A percentile compares a stretch with the other conserved stretches of the same genome.
These are phyloP conservation scores for Epinotia demarniana DNA, from an alignment of 2,888 invertebrate genomes.

Conservation along the genomic window DNA sequence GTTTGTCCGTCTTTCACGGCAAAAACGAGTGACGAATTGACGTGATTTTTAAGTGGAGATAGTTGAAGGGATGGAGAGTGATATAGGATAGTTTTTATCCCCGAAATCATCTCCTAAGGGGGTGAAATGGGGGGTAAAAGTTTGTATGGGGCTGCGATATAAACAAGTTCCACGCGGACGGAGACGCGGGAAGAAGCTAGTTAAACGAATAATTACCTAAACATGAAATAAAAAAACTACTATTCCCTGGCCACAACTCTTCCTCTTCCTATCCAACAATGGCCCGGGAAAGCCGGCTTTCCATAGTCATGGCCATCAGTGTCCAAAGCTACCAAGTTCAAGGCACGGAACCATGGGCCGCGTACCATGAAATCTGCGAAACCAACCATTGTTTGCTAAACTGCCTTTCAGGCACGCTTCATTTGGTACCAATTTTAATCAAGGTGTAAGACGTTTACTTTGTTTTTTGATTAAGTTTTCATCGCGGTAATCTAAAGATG, in stretches of 20 bases:
- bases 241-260: constrained; percentile 5
- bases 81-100: too few relatives aligned
- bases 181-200: too few relatives aligned
- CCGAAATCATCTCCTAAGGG: too few relatives aligned
- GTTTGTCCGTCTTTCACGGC: too few relatives aligned
- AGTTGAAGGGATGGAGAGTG: too few relatives aligned
- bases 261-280: constrained; percentile 42
- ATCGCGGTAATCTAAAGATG: not conserved
- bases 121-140: too few relatives aligned
- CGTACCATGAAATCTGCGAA: constrained; percentile 48
- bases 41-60: too few relatives aligned
- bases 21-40: too few relatives aligned
- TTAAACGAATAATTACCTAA: too few relatives aligned
- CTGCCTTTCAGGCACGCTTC: constrained; percentile 42
- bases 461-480: not conserved
- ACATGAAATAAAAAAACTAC: too few relatives aligned
- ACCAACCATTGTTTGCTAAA: constrained; percentile 48
- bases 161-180: too few relatives aligned
- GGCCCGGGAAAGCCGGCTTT: constrained; percentile 32
- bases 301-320: constrained; percentile 26
- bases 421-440: constrained; percentile 27
- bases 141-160: too few relatives aligned
- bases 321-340: constrained; percentile 46
- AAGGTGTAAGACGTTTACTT: constrained; percentile 13
- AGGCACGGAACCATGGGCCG: constrained; percentile 47